These are phyloP conservation scores for Entomobrya proxima DNA, from an alignment of 2,888 invertebrate genomes.

Conservation along the genomic window DNA sequence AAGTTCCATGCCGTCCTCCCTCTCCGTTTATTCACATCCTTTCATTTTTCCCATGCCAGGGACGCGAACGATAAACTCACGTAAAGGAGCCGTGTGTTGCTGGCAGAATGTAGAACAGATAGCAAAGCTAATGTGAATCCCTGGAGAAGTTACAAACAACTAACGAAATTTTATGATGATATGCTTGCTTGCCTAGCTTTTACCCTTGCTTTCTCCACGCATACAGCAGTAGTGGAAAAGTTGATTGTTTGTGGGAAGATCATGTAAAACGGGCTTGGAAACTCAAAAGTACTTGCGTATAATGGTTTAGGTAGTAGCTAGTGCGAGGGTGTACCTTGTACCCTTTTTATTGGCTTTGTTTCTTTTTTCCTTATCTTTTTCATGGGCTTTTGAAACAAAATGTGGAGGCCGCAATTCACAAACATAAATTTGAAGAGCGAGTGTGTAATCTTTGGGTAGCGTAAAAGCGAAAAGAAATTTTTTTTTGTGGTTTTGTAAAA, in stretches of 20 bases:
- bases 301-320: background rate
- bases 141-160: conserved; percentile 56
- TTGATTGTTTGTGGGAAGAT: background rate
- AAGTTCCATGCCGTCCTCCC: too few species aligned
- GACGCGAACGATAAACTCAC: background rate
- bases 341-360: background rate
- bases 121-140: conserved; percentile 49
- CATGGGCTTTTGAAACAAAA: background rate
- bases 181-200: conserved; percentile 18
- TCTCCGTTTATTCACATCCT: conserved; percentile 18
- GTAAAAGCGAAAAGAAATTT: background rate
- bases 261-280: too few species aligned
- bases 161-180: conserved; percentile 55
- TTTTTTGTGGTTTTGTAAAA: background rate
- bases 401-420: too few species aligned
- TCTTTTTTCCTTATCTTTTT: conserved; percentile 16
- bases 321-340: too few species aligned
- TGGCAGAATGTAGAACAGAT: background rate
- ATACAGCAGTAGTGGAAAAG: background rate
- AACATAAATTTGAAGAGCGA: too few species aligned
- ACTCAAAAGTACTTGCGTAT: background rate
- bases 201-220: background rate
- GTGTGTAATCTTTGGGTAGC: too few species aligned
- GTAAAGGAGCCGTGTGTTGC: background rate
- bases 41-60: background rate